A percentile compares a stretch with the other conserved stretches of the same genome.
These are phyloP conservation scores for Balaenoptera acutorostrata DNA, from an alignment of 2,113 vertebrate genomes.

Conservation along the genomic window DNA sequence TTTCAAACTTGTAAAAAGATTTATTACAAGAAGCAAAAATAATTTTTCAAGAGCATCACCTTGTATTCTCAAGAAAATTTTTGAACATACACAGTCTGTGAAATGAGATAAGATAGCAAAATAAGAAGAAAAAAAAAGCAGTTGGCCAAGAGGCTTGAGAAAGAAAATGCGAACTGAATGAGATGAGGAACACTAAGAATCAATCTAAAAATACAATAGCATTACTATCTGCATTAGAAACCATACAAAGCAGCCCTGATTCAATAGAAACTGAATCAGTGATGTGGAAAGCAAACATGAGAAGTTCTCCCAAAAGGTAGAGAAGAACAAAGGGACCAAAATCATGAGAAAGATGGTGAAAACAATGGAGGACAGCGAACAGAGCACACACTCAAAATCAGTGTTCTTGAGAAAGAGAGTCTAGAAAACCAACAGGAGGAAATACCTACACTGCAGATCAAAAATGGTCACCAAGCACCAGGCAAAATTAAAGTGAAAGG, in stretches of 20 bases:
- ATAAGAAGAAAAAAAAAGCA: not conserved
- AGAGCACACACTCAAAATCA: fast-evolving
- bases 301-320: not conserved
- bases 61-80: not conserved
- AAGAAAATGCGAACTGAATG: not conserved
- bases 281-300: not conserved
- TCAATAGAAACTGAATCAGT: not conserved
- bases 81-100: not conserved
- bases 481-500: not conserved
- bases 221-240: not conserved
- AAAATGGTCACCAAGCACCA: not conserved
- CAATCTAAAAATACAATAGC: not conserved
- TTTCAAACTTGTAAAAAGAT: not conserved
- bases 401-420: not conserved
- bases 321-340: not conserved
- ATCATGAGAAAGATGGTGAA: not conserved
- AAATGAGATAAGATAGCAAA: not conserved
- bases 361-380: not conserved
- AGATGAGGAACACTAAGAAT: not conserved
- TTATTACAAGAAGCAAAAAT: not conserved
- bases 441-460: not conserved
- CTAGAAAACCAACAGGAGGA: not conserved
- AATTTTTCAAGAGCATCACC: not conserved
- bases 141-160: not conserved
- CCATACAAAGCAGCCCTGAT: not conserved